Conservation (phyloP, 1,140 invertebrate species). For the Diorhabda carinulata region DNA sequence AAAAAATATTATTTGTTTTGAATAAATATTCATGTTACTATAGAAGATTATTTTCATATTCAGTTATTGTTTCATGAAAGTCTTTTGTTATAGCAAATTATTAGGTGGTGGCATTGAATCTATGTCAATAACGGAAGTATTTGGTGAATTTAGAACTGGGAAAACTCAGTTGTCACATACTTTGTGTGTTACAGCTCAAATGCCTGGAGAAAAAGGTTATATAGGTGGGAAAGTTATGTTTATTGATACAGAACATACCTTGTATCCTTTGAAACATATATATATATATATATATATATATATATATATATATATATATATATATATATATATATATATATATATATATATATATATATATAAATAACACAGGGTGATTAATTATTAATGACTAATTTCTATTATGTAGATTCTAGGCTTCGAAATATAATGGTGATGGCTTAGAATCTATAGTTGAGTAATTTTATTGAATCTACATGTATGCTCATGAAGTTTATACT, state of each 20-base stretch:
- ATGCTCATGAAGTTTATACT: background rate
- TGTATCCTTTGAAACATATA: conserved; percentile 57
- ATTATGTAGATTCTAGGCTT: too few species aligned
- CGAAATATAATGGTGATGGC: too few species aligned
- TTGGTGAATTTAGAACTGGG: conserved; percentile 82
- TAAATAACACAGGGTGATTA: too few species aligned
- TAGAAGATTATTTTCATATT: background rate
- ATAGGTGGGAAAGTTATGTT: conserved; percentile 77
- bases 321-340: too few species aligned
- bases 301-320: too few species aligned
- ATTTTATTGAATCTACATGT: background rate
- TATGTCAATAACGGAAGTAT: conserved; percentile 86
- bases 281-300: too few species aligned
- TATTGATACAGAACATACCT: conserved; percentile 79
- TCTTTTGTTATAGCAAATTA: conserved; percentile 58
- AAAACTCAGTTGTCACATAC: conserved; percentile 78
- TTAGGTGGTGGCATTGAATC: conserved; percentile 81
- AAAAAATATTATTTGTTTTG: background rate
- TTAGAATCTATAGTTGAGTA: too few species aligned
- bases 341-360: too few species aligned
- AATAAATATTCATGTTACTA: background rate
- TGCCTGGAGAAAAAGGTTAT: conserved; percentile 64
- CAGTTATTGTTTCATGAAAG: background rate
- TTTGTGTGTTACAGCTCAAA: conserved; percentile 72
- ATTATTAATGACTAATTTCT: too few species aligned